Evolutionary conservation across 2,113 vertebrate species (phyloP).

Genomic region (Oncorhynchus tshawytscha): DNA sequence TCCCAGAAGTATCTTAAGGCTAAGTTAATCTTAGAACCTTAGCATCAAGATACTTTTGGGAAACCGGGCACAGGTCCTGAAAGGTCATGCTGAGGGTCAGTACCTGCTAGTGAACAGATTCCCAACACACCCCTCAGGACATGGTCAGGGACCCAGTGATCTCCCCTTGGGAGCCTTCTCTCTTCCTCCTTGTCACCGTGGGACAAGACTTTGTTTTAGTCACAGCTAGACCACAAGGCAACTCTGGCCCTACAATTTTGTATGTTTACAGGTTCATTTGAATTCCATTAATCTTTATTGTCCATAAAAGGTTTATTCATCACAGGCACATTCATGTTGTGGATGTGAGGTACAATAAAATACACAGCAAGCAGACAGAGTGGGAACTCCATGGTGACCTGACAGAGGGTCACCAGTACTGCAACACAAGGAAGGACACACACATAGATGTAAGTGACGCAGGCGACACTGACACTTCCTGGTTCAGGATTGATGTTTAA

Average conservation of each 20-base stretch:
- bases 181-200: not conserved
- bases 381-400: not conserved
- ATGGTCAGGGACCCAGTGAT: not conserved
- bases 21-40: too few species aligned
- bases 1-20: too few species aligned
- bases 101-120: not conserved
- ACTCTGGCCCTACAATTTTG: too few species aligned
- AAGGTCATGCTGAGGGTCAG: not conserved
- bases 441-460: not conserved
- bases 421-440: not conserved
- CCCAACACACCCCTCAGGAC: not conserved
- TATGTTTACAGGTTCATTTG: not conserved
- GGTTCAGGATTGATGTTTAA: not conserved
- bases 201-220: not conserved
- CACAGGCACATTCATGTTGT: not conserved
- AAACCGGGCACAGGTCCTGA: not conserved
- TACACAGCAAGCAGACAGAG: slow-evolving; percentile 3
- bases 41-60: too few species aligned
- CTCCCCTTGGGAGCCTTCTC: not conserved
- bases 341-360: not conserved
- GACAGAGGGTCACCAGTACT: not conserved
- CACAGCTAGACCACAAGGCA: too few species aligned
- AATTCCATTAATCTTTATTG: not conserved
- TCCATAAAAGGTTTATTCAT: not conserved
- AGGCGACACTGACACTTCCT: not conserved